Evolutionary conservation across 53 echinoderm and acorn worm genomes (phyloP), one percentile per base, ranked within the genome.

Genomic region (Stichopus horrens): DNA sequence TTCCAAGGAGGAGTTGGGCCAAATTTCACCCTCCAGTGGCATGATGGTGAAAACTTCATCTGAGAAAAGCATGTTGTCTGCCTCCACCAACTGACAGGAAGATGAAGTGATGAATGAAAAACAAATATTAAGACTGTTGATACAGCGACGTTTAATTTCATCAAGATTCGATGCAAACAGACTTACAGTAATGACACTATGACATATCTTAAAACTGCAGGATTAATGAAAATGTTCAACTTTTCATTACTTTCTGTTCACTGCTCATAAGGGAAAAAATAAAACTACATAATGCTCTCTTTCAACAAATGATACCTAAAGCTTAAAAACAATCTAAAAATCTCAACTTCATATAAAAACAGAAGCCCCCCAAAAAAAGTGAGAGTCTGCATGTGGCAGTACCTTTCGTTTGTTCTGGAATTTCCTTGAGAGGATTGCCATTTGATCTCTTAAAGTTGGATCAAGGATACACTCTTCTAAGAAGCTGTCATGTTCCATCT

Each of bases 381-480:
- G 68, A 14, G n/a, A 14, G 68, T 11, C 68, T n/a, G n/a, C 75
- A 21, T 16, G 9, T 16, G 75, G 16, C 16, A 75, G 21, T 66
- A 98, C 98, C 88, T 92, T 98, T 75, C 91, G 90, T 78, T 95
- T 95, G 63, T 98, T 98, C 71, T 92, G 93, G 92, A 96, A 98
- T 23, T 95, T 95, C 6, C 92, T 83, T 63, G 94, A 91, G 22
- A 98, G 92, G 74, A 98, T 90, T 21, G 99, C 95, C 95, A 98
- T 98, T 79, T 96, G 91, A 77, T 98, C 99, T 73, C 99, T 83
- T n/a, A 98, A 86, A 54, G 99, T 98, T n/a, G 95, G 95, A 75
- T 98, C 99, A 84, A 95, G 89, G 76, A 98, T 98, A 82, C 99
- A 98, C 77, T 98, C 99, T 53, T 95, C 94, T 21, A 98, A 75